phyloP scores from a whole-genome alignment of 2,113 vertebrate genomes.

The Ariopsis seemanni region DNA sequence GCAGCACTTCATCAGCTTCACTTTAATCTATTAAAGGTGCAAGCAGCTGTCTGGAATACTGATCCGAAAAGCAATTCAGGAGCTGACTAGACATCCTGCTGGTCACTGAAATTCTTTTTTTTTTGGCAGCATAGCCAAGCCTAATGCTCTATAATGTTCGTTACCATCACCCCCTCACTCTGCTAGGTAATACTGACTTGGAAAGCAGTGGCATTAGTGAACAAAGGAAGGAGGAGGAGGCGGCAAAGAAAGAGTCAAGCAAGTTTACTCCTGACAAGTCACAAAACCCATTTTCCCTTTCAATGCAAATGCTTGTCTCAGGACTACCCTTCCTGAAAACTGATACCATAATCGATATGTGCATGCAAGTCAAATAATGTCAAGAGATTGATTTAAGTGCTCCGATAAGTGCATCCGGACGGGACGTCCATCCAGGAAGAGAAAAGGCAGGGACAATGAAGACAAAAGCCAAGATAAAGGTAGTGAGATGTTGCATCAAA shows the following conservation, averaged over 20 bases:
- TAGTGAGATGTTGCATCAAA: background rate
- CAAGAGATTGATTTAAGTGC: background rate
- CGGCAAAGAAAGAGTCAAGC: background rate
- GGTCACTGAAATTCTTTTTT: background rate
- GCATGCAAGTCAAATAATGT: conserved; percentile 19
- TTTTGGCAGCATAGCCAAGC: background rate
- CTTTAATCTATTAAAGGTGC: background rate
- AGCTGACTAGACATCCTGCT: background rate
- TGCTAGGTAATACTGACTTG: background rate
- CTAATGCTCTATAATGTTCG: background rate
- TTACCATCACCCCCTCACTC: background rate
- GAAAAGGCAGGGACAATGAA: background rate
- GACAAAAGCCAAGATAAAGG: background rate
- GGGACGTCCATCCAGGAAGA: background rate
- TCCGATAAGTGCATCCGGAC: background rate
- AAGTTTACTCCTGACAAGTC: conserved; percentile 13
- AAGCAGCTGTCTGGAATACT: conserved; percentile 2
- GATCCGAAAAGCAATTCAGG: background rate
- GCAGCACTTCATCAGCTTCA: conserved; percentile 5
- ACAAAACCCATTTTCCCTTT: background rate
- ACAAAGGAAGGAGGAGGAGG: conserved; percentile 12
- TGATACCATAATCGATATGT: conserved; percentile 24
- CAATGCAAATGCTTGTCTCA: conserved; percentile 25
- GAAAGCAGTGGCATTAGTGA: background rate
- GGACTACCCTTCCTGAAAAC: background rate